A percentile compares a stretch with the other conserved stretches of the same genome.
Evolutionary conservation across 2,113 vertebrate species (phyloP).

Genomic region (Pseudolaguvia tuberculata): DNA sequence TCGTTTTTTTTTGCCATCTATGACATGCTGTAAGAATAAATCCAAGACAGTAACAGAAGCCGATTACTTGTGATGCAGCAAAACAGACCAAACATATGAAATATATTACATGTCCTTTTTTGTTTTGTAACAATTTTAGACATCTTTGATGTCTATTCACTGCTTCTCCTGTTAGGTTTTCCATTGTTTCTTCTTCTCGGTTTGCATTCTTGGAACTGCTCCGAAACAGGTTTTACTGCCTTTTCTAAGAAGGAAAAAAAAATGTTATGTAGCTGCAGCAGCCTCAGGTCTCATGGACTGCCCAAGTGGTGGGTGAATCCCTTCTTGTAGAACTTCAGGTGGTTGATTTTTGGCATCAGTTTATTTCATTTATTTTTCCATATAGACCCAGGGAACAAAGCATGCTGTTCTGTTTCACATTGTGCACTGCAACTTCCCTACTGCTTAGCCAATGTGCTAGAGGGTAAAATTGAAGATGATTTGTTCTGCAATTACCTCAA

Average conservation of each 20-base stretch:
- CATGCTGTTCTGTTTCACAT: conserved; percentile 16
- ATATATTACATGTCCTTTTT: conserved; percentile 12
- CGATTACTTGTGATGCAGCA: neutral
- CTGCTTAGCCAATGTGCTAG: conserved; percentile 15
- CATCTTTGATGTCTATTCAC: conserved; percentile 16
- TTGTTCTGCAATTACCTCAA: conserved; percentile 54
- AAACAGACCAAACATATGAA: neutral
- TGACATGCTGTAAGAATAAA: neutral
- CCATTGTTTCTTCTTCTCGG: conserved; percentile 2
- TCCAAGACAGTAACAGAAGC: too few relatives aligned
- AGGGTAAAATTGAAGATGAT: conserved; percentile 33
- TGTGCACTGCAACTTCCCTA: conserved; percentile 21
- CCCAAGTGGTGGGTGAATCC: neutral
- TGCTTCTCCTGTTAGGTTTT: conserved; percentile 6
- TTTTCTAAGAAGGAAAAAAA: conserved; percentile 18
- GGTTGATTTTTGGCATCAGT: conserved; percentile 16
- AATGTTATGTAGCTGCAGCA: neutral
- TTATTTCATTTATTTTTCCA: neutral
- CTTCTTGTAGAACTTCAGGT: conserved; percentile 11
- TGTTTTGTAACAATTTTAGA: conserved; percentile 9
- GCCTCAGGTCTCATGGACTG: neutral
- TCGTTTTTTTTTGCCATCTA: neutral
- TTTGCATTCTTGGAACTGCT: conserved; percentile 5
- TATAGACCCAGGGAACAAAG: conserved; percentile 22
- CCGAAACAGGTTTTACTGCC: conserved; percentile 16